Conservation (phyloP, 2,888 invertebrate species). For the Lepidonotus clava region DNA sequence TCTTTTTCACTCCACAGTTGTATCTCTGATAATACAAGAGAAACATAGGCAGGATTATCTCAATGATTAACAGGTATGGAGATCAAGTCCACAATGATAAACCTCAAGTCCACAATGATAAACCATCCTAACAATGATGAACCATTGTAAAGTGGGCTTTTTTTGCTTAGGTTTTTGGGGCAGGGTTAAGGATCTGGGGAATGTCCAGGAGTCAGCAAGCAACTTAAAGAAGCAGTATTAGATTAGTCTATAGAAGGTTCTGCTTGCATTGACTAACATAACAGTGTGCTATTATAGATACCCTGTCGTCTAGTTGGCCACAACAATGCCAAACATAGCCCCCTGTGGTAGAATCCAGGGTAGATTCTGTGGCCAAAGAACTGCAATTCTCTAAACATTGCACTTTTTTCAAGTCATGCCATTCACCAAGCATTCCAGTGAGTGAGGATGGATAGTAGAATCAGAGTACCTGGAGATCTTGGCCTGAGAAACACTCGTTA, state of each 20-base stretch:
- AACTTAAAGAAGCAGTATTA: neutral
- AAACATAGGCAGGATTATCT: neutral
- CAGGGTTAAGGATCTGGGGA: neutral
- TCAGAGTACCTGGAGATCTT: no score
- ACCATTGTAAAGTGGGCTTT: neutral
- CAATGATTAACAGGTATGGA: neutral
- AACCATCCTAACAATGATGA: no score
- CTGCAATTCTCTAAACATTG: no score
- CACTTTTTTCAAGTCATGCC: no score
- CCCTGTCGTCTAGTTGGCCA: neutral
- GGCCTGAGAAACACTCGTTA: no score
- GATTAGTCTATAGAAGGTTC: neutral
- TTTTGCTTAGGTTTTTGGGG: neutral
- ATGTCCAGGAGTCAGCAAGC: neutral
- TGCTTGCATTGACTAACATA: constrained; percentile 7
- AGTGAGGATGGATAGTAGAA: no score
- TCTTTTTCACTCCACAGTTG: neutral
- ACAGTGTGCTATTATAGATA: constrained; percentile 15
- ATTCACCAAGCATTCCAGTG: no score
- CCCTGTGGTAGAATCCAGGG: neutral
- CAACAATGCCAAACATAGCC: constrained; percentile 13
- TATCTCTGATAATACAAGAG: no score
- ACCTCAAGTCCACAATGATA: no score
- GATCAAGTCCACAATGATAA: neutral
- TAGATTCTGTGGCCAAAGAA: neutral